phyloP scores from a whole-genome alignment of 2,888 invertebrate species.

The Oscheius myriophilus region DNA sequence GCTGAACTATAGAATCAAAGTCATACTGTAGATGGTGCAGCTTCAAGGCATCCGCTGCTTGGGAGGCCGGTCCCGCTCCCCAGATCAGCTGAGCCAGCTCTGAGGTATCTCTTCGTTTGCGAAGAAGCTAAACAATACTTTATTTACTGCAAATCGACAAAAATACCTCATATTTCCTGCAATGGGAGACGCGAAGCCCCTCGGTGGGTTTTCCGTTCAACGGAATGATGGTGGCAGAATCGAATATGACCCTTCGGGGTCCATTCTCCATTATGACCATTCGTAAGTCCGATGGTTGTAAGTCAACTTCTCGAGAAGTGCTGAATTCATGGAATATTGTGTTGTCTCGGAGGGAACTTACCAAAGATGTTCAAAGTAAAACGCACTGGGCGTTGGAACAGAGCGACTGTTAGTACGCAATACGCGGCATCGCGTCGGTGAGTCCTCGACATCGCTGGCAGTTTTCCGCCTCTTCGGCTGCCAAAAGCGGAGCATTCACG shows the following conservation, averaged over 20 bases:
- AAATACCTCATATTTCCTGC: constrained; percentile 26
- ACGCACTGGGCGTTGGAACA: not conserved
- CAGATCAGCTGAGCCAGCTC: constrained; percentile 55
- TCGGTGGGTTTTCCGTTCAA: constrained; percentile 9
- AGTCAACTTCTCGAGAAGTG: constrained; percentile 19
- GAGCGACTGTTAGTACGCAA: too few relatives aligned
- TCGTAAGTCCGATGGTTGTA: constrained; percentile 14
- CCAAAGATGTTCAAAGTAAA: constrained; percentile 16
- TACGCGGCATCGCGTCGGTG: not conserved
- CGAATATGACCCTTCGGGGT: constrained; percentile 21
- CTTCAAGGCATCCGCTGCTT: constrained; percentile 54
- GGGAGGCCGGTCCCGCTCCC: constrained; percentile 52
- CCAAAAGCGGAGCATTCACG: not conserved
- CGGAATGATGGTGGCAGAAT: constrained; percentile 31
- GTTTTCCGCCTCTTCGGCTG: constrained; percentile 21
- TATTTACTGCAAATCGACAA: not conserved
- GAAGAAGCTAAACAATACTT: constrained; percentile 29
- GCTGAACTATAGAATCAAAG: not conserved
- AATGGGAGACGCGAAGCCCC: constrained; percentile 11
- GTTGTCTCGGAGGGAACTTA: not conserved
- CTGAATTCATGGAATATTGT: constrained; percentile 12
- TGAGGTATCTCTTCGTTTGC: constrained; percentile 33
- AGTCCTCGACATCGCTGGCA: not conserved
- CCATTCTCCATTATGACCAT: constrained; percentile 31
- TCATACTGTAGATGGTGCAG: constrained; percentile 57